Base-by-base conservation (phyloP, 1,140 invertebrate species). In the Bombyx mori region DNA sequence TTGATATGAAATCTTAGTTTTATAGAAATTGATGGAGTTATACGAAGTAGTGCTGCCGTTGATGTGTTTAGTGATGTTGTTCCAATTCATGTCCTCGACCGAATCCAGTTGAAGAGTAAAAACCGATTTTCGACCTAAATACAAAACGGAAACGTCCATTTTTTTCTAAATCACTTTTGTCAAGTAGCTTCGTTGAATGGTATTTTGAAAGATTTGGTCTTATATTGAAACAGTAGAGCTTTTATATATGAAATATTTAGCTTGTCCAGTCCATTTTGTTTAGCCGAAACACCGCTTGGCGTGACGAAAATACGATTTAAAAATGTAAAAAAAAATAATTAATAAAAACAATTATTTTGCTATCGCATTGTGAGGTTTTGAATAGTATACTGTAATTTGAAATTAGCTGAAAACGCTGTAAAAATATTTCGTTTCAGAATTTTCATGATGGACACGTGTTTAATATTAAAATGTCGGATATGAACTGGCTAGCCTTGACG, bases 211-310 rank as follows among this genome's bases (percentile, higher is more conserved):
- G 18, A 79, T 82, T 81, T 76, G 82, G 76, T 83, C 72, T 83
- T 86, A 75, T 86, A 85, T 78, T 82, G 53, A 82, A 76, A 71
- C 42, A 48, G 80, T 86, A 85, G 82, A 76, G 83, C 83, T 86
- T 86, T 86, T 83, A 85, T 86, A 86, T 71, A 82, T 69, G 65
- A 82, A 43, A 56, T 82, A 78, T 84, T 85, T 83, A 84, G 80
- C 80, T 66, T 71, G 75, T 77, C 75, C 79, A 77, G 80, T 87
- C 84, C 84, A 87, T 87, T 84, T 87, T 85, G 67, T 87, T 87
- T 87, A 87, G 84, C 82, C 75, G 73, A 82, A 78, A 82, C 73
- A 81, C 69, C 73, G 80, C 82, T 84, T 86, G 64, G 73, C 71
- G 44, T 50, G 66, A 68, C 26, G 26, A 35, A 35, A 35, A 35